Percentiles rank a stretch among this genome's conserved stretches.
phyloP scores from a whole-genome alignment of 2,113 vertebrate genomes.

The Climacteris rufus region DNA sequence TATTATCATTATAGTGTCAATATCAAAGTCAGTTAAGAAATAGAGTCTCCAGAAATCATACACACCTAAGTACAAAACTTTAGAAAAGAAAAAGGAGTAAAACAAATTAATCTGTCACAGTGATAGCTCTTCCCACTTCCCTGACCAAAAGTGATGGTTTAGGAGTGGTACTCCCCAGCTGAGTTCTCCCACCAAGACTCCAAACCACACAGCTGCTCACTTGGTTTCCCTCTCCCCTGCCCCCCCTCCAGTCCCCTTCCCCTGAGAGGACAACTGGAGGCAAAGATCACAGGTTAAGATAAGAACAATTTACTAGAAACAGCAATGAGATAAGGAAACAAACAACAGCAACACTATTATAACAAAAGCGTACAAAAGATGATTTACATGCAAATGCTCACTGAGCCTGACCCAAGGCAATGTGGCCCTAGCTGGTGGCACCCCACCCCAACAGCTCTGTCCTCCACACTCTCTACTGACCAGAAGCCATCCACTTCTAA shows the following conservation, averaged over 20 bases:
- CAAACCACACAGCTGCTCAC: not conserved
- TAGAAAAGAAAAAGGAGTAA: not conserved
- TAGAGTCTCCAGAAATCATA: not conserved
- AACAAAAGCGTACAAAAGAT: not conserved
- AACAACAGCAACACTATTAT: not conserved
- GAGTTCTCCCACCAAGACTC: not conserved
- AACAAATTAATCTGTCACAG: not conserved
- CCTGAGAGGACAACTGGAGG: not conserved
- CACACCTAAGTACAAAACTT: not conserved
- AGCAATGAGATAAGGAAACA: not conserved
- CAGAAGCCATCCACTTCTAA: not conserved
- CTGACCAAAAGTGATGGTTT: not conserved
- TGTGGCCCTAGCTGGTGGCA: not conserved
- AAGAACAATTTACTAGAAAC: not conserved
- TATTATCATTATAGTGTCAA: not conserved
- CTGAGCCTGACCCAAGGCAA: not conserved
- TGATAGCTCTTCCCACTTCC: not conserved
- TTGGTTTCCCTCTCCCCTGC: rapidly evolving
- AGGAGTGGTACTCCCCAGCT: not conserved
- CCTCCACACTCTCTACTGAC: not conserved
- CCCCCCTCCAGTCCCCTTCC: too few relatives aligned
- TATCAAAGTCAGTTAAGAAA: not conserved
- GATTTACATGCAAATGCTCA: not conserved
- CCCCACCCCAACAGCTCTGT: not conserved
- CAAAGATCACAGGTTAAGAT: not conserved